phyloP scores from a whole-genome alignment of 2,113 vertebrate species.

The Ceratotherium simum region DNA sequence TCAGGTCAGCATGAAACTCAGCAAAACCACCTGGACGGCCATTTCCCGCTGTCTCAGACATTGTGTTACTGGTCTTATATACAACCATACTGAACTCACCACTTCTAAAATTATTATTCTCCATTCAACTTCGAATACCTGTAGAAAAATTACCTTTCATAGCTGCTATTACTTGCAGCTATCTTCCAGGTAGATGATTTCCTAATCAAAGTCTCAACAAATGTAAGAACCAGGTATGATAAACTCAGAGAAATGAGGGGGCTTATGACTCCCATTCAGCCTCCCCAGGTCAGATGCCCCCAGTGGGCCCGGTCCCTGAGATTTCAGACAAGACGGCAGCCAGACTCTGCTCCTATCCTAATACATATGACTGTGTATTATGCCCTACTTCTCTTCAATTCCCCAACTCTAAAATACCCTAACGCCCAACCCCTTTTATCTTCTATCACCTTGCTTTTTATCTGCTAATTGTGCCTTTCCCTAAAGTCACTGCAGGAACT shows the following conservation, averaged over 20 bases:
- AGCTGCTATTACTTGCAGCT: not conserved
- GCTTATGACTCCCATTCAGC: not conserved
- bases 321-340: not conserved
- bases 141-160: not conserved
- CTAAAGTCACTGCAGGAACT: not conserved
- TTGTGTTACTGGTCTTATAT: not conserved
- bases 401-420: not conserved
- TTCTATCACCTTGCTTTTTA: not conserved
- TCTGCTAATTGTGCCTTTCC: not conserved
- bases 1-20: not conserved
- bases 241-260: not conserved
- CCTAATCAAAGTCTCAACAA: slow-evolving; percentile 8
- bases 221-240: not conserved
- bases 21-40: not conserved
- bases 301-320: not conserved
- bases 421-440: not conserved
- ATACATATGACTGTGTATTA: not conserved
- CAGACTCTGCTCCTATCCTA: not conserved
- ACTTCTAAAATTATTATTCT: slow-evolving; percentile 5
- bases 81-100: not conserved
- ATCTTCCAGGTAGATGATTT: not conserved
- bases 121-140: not conserved
- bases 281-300: not conserved
- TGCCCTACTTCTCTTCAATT: not conserved
- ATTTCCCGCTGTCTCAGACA: not conserved